Base-by-base conservation (phyloP, 92 coral and sea anemone species). In the Zoanthus sansibaricus region DNA sequence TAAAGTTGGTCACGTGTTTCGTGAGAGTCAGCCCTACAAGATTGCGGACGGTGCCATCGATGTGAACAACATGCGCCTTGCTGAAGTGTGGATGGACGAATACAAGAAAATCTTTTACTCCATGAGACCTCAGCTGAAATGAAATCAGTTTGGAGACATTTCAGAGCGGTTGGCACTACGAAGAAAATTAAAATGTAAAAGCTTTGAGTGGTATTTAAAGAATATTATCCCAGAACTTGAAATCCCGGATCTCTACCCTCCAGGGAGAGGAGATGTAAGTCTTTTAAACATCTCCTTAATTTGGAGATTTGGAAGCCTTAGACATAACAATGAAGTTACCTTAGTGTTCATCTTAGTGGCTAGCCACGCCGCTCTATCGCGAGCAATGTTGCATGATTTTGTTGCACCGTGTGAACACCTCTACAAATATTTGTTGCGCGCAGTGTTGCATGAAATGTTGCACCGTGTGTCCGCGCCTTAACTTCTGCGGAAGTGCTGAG, bases 1-100 rank as follows among this genome's bases (percentile, higher is more conserved):
- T 49, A 97, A 97, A 92, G 99, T 97, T 12, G 99, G 99, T 62
- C 99, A 97, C 87, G 99, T 97, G 82, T 97, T 97, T 80, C 96
- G 99, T 45, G 99, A 97, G 89, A 95, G 95, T 73, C 98, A 95
- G 87, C 99, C 99, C 10, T 97, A 97, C 93, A 93, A 86, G 90
- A 95, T 94, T 10, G 98, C 92, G 16, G 94, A 90, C 52, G 99
- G 99, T 6, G 96, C 99, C 2, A 91, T 95, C 69, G 98, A 97
- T 56, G 91, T 66, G 54, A 97, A 97, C 86, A 97, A 93, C 89
- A 95, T 93, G 96, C 92, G 99, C 52, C 88, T 97, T 16, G 98
- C 96, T 4, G 98, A 97, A 71, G 98, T 97, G 6, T 97, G 99
- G 99, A 92, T 97, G 94, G 99, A 97, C 66, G 98, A 97, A 18